Percentiles rank a stretch among this genome's conserved stretches.
These are phyloP conservation scores for Deladenus siricidicola DNA, from an alignment of 2,888 invertebrate genomes.

Conservation along the genomic window DNA sequence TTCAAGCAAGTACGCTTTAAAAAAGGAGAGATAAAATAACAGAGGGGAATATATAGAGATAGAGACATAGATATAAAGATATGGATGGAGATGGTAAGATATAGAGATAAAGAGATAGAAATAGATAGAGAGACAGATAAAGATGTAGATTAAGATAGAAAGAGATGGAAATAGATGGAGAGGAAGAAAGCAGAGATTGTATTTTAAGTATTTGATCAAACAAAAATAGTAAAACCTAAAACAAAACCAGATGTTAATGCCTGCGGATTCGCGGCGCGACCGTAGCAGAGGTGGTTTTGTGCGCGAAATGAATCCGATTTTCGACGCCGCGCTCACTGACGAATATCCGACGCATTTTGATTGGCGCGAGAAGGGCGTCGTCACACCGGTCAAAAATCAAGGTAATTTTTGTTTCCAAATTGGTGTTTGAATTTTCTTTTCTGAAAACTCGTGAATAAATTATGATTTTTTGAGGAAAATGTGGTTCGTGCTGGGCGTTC, in stretches of 20 bases:
- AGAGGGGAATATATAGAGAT: too few relatives aligned
- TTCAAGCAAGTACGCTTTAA: slow-evolving; percentile 39
- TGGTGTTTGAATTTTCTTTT: too few relatives aligned
- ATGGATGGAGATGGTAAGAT: too few relatives aligned
- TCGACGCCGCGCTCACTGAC: slow-evolving; percentile 10
- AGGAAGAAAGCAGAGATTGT: neutral
- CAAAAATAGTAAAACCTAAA: slow-evolving; percentile 4
- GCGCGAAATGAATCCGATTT: slow-evolving; percentile 11
- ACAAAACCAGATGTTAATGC: slow-evolving; percentile 43
- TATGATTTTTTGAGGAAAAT: slow-evolving; percentile 32
- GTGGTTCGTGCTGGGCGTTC: slow-evolving; percentile 52
- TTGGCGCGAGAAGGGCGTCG: slow-evolving; percentile 48
- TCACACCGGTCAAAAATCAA: slow-evolving; percentile 51
- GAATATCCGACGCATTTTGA: slow-evolving; percentile 44
- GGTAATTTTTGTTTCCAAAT: slow-evolving; percentile 19
- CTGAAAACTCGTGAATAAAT: too few relatives aligned
- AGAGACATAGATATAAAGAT: too few relatives aligned
- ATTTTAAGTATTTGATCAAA: slow-evolving; percentile 1
- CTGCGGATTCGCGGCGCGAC: too few relatives aligned
- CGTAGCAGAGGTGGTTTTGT: slow-evolving; percentile 42
- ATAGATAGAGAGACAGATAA: too few relatives aligned
- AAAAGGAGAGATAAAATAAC: too few relatives aligned
- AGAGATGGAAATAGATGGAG: neutral
- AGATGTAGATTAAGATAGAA: neutral
- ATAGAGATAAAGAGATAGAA: too few relatives aligned